Percentiles rank a stretch among this genome's conserved stretches.
Evolutionary conservation across 2,888 invertebrate genomes (phyloP).

Genomic region (Tachina grossa): DNA sequence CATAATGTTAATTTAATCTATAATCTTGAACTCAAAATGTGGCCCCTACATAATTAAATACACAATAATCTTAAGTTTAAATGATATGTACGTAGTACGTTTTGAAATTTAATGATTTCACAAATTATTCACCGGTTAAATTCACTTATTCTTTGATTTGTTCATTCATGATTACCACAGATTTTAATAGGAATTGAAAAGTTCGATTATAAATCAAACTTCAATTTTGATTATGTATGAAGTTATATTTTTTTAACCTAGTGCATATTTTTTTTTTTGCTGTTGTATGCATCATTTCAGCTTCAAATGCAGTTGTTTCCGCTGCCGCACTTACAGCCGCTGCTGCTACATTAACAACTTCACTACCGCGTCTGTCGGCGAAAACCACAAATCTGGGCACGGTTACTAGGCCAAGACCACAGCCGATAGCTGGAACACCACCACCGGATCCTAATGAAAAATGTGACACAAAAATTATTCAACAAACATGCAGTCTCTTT

Average conservation of each 20-base stretch:
- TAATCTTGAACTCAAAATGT: background rate
- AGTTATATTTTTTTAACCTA: too few species aligned
- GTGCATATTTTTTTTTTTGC: background rate
- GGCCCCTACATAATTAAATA: too few species aligned
- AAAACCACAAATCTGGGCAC: conserved; percentile 82
- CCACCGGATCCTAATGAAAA: conserved; percentile 93
- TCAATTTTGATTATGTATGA: conserved; percentile 62
- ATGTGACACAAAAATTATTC: conserved; percentile 94
- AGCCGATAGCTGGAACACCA: conserved; percentile 95
- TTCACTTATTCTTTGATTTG: background rate
- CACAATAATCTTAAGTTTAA: too few species aligned
- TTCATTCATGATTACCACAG: conserved; percentile 21
- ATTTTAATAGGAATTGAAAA: background rate
- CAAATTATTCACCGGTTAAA: conserved; percentile 1
- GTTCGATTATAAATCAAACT: conserved; percentile 50
- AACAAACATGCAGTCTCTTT: conserved; percentile 94
- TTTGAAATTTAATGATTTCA: conserved; percentile 20
- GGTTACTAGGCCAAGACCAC: conserved; percentile 90
- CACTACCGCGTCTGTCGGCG: conserved; percentile 79
- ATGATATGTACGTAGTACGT: background rate
- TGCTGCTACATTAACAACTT: conserved; percentile 58
- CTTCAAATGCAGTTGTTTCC: conserved; percentile 73
- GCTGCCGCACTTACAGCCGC: conserved; percentile 36
- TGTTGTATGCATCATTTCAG: conserved; percentile 37
- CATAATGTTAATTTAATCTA: background rate